Conservation (phyloP, 2,888 invertebrate genomes). For the Trichogramma evanescens region DNA sequence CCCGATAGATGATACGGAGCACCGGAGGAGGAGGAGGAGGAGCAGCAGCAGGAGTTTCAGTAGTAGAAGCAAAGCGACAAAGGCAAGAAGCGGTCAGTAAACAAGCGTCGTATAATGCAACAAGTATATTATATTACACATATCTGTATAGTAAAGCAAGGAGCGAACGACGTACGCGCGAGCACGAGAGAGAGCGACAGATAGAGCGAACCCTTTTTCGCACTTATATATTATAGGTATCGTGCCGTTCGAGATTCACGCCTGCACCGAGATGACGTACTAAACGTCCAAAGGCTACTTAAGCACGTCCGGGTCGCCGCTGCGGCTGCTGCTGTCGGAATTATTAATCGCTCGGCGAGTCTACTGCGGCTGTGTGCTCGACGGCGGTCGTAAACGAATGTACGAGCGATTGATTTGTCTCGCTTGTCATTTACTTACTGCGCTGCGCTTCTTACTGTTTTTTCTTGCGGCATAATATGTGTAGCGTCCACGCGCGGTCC, state of each 20-base stretch:
- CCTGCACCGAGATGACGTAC: slow-evolving; percentile 1
- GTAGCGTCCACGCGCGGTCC: slow-evolving; percentile 1
- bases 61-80: background rate
- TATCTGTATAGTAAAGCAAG: too few species aligned
- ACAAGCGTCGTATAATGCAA: too few species aligned
- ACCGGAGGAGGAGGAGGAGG: background rate
- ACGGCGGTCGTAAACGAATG: background rate
- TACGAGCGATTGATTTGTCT: slow-evolving; percentile 16
- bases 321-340: background rate
- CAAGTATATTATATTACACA: too few species aligned
- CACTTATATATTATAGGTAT: background rate
- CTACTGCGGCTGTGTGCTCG: slow-evolving; percentile 1
- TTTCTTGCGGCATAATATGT: too few species aligned
- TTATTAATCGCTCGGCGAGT: background rate
- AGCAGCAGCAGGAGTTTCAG: background rate
- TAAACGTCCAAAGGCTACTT: slow-evolving; percentile 17
- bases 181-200: slow-evolving; percentile 12
- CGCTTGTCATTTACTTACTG: slow-evolving; percentile 13
- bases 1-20: background rate
- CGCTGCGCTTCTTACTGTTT: background rate
- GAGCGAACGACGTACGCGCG: slow-evolving; percentile 6
- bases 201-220: background rate
- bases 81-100: too few species aligned
- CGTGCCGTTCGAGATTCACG: slow-evolving; percentile 9
- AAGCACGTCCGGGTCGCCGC: slow-evolving; percentile 19